Conservation (phyloP, 2,113 vertebrate genomes). For the Crotalus helleri region DNA sequence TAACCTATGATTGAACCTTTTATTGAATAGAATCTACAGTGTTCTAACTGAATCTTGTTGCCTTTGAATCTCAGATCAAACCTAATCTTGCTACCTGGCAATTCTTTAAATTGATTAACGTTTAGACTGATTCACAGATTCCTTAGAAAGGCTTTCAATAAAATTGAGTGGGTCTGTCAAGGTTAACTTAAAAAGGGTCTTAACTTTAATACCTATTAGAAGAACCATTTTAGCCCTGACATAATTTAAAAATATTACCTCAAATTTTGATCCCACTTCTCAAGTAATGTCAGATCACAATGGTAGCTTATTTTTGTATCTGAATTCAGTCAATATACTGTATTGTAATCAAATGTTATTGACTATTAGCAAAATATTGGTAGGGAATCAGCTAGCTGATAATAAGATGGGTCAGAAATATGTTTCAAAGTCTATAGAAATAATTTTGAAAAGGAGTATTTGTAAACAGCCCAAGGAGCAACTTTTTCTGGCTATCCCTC, state of each 20-base stretch:
- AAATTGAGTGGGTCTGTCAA: background rate
- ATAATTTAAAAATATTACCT: background rate
- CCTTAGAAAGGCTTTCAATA: background rate
- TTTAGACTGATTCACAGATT: background rate
- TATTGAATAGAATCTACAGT: background rate
- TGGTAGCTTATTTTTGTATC: background rate
- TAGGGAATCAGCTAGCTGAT: background rate
- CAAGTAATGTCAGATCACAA: background rate
- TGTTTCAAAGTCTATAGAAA: background rate
- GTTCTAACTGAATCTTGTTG: background rate
- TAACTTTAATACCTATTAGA: background rate
- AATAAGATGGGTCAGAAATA: background rate
- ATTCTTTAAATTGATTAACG: background rate
- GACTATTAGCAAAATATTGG: background rate
- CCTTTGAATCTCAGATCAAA: background rate
- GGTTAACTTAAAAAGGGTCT: background rate
- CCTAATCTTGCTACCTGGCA: background rate
- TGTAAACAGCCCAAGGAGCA: background rate
- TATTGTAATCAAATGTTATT: background rate
- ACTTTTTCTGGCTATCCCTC: background rate
- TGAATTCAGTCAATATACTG: background rate
- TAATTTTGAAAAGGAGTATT: background rate
- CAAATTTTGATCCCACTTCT: background rate
- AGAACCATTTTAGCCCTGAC: background rate
- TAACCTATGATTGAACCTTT: background rate